phyloP scores from a whole-genome alignment of 2,113 vertebrate species.

The Coturnix japonica region DNA sequence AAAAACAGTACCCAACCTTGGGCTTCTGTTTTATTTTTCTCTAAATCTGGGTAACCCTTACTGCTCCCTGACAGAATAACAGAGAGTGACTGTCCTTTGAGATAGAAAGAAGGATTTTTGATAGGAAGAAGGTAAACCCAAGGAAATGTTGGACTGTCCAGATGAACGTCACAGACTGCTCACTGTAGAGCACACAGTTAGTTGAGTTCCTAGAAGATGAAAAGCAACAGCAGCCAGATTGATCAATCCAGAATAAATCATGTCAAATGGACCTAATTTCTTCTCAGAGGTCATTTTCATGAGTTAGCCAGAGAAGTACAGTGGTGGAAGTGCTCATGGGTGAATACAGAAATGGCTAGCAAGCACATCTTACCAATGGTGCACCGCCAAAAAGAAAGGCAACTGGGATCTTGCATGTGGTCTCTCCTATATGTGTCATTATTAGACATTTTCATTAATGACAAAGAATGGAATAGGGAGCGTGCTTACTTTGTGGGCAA shows the following conservation, averaged over 20 bases:
- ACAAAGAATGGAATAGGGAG: background rate
- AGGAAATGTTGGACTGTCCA: background rate
- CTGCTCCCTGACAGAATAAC: background rate
- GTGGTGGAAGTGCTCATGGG: background rate
- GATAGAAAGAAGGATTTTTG: background rate
- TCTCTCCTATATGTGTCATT: background rate
- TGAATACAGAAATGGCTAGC: background rate
- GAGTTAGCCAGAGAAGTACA: background rate
- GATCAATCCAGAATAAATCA: background rate
- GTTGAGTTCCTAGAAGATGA: background rate
- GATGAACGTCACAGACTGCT: background rate
- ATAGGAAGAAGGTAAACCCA: background rate
- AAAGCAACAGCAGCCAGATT: background rate
- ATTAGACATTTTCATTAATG: background rate
- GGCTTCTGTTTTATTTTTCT: constrained; percentile 11
- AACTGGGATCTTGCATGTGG: background rate
- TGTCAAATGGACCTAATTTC: background rate
- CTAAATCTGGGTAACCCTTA: constrained; percentile 28
- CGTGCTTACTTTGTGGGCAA: background rate
- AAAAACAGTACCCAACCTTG: background rate
- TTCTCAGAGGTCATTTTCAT: background rate
- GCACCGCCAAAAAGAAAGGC: background rate
- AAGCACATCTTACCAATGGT: rapidly evolving
- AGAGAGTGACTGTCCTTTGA: background rate
- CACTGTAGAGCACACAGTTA: background rate